Evolutionary conservation across 2,797 vertebrate species (phyloP).

Genomic region (Sebastes melanostomus): DNA sequence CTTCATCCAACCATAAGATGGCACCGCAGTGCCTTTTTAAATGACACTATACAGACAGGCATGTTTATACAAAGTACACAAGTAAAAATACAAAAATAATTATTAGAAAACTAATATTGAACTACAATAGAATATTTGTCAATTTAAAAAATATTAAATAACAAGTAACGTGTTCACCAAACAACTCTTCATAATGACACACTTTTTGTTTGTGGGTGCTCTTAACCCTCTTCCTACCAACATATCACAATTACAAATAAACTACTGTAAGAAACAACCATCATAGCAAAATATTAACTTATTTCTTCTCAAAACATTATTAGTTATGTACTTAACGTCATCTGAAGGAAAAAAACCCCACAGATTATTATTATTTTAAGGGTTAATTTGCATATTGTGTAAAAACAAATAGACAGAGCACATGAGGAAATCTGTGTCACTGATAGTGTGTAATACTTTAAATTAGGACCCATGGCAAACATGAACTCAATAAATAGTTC

Average conservation of each 20-base stretch:
- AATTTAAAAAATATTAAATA: not conserved
- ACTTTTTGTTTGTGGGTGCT: not conserved
- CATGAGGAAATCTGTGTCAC: not conserved
- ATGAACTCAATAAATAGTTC: not conserved
- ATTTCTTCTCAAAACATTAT: not conserved
- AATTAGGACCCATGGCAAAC: not conserved
- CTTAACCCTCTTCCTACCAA: not conserved
- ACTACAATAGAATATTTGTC: not conserved
- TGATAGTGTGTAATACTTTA: not conserved
- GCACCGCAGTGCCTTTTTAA: not conserved
- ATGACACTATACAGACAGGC: not conserved
- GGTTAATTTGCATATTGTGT: not conserved
- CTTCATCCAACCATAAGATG: conserved; percentile 7
- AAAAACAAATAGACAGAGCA: not conserved
- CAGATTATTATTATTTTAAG: too few species aligned
- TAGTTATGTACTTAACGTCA: not conserved
- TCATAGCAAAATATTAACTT: not conserved
- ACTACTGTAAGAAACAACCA: not conserved
- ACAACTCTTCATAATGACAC: not conserved
- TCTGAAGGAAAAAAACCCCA: not conserved
- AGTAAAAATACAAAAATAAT: not conserved
- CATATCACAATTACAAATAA: not conserved
- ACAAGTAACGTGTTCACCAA: not conserved
- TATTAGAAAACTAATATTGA: not conserved
- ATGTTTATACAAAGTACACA: not conserved